These are phyloP conservation scores for Urocolius indicus DNA, from an alignment of 2,113 vertebrate genomes.

Conservation along the genomic window DNA sequence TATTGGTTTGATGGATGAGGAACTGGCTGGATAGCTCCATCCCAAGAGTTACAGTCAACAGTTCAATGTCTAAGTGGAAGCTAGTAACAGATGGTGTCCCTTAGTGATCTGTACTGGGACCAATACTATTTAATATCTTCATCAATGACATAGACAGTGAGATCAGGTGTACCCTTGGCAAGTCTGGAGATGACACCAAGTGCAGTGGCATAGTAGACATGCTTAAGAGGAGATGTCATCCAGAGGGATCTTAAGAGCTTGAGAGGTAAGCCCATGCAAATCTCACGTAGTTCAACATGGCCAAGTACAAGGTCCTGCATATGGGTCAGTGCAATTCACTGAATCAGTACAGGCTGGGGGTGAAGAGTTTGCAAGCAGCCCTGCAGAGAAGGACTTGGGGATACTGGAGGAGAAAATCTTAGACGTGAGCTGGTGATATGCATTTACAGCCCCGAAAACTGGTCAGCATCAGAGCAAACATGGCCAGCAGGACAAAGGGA, in stretches of 20 bases:
- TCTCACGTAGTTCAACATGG: background rate
- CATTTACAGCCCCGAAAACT: background rate
- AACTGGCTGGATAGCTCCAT: background rate
- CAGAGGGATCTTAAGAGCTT: background rate
- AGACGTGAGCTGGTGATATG: background rate
- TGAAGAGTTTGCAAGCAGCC: background rate
- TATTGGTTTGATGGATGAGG: background rate
- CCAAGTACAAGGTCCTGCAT: background rate
- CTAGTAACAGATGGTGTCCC: background rate
- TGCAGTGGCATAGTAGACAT: accelerated
- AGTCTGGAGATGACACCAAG: background rate
- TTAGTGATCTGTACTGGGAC: background rate
- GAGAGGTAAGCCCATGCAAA: background rate
- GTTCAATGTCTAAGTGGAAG: background rate
- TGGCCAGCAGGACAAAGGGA: accelerated
- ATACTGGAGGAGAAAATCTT: background rate
- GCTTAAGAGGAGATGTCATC: background rate
- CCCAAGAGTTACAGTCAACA: background rate
- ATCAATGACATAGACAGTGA: background rate
- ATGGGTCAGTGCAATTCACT: background rate
- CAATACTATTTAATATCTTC: background rate
- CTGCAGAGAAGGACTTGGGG: background rate
- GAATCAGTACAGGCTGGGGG: background rate
- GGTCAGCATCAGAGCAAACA: background rate
- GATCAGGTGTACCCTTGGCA: background rate